These are phyloP conservation scores for Celastrina argiolus DNA, from an alignment of 2,888 invertebrate genomes.

Conservation along the genomic window DNA sequence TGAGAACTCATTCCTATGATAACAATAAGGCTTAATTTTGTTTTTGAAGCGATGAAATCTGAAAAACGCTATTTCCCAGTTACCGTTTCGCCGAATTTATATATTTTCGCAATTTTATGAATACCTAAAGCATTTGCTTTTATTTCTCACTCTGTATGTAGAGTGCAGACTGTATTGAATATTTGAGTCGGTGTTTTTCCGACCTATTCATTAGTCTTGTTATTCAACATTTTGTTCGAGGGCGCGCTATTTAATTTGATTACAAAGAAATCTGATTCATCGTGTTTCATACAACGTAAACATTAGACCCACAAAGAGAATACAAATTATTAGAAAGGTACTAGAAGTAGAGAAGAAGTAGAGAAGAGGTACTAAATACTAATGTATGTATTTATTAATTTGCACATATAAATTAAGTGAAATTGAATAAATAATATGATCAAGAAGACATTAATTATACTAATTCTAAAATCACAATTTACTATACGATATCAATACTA, in stretches of 20 bases:
- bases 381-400: no score
- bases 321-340: no score
- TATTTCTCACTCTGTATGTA: background rate
- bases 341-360: no score
- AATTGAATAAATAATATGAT: no score
- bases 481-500: no score
- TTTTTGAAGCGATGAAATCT: background rate
- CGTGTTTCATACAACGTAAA: background rate
- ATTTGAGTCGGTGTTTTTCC: constrained; percentile 9
- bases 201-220: constrained; percentile 3
- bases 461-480: no score
- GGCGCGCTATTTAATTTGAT: background rate
- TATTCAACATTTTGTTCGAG: constrained; percentile 8
- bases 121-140: background rate
- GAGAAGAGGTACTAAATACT: background rate
- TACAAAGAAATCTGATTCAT: constrained; percentile 2
- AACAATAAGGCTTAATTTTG: background rate
- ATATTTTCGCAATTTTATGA: background rate
- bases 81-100: background rate
- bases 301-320: background rate
- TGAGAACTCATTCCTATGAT: no score
- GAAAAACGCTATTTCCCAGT: background rate
- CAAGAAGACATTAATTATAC: no score
- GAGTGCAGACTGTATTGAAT: background rate
- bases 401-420: no score